These are phyloP conservation scores for Trogon melanurus DNA, from an alignment of 2,113 vertebrate genomes.

Conservation along the genomic window DNA sequence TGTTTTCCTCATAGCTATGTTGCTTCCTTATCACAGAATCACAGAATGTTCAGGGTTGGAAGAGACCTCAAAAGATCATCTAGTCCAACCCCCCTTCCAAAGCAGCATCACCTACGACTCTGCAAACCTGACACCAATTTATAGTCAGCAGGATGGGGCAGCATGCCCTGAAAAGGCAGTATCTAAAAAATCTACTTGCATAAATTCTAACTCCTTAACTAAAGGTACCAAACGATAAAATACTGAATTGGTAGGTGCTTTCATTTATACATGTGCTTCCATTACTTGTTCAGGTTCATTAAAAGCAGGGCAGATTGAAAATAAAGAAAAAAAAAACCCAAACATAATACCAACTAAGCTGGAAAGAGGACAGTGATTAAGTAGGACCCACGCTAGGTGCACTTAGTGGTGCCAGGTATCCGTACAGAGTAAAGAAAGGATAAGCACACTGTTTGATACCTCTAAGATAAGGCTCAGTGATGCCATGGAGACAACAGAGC, in stretches of 20 bases:
- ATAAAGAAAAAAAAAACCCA: background rate
- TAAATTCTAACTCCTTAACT: background rate
- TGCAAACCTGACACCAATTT: background rate
- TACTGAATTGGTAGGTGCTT: background rate
- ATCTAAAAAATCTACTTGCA: background rate
- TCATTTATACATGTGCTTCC: background rate
- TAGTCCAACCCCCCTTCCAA: too few species aligned
- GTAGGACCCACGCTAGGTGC: background rate
- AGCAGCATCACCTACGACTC: background rate
- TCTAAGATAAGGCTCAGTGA: slow-evolving; percentile 14
- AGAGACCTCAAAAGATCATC: too few species aligned
- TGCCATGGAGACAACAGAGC: slow-evolving; percentile 48
- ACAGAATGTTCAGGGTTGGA: too few species aligned
- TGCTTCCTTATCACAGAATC: background rate
- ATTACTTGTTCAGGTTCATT: background rate
- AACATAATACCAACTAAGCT: background rate
- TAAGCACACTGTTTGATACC: background rate
- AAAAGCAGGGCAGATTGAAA: background rate
- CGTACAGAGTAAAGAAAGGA: background rate
- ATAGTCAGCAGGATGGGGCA: background rate
- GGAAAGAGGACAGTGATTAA: background rate
- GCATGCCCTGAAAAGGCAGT: background rate
- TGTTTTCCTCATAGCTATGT: background rate
- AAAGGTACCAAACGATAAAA: background rate
- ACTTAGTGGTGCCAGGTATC: background rate